Evolutionary conservation across 2,888 invertebrate genomes (phyloP), one percentile per base, ranked within the genome.

Genomic region (Nomada fabriciana): DNA sequence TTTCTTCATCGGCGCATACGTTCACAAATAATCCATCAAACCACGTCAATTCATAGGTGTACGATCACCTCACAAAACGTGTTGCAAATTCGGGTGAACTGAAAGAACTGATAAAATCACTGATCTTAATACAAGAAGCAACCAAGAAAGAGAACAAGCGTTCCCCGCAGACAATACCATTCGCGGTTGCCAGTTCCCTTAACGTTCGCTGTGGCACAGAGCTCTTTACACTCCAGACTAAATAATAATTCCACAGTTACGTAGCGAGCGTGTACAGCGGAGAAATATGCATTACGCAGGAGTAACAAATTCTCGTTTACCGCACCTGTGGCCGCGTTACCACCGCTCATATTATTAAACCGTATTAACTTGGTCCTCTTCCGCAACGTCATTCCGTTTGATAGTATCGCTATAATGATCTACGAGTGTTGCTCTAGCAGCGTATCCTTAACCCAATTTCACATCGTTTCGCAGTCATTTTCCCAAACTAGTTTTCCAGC

Each of bases 401-500:
- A 0, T 55, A 50, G 36, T 50, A 52, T 25, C 43, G 60, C 50
- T 71, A 53, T 53, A 64, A 36, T n/a, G 65, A 18, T 25, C 15
- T 59, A 65, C 63, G 63, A 57, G 63, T 61, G 43, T 20, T 59
- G 81, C 64, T 81, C 57, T 25, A 25, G 57, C 25, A 57, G 52
- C 42, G 20, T 55, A 63, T 59, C 60, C 53, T 67, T 78, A 83
- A 83, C 77, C 77, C 77, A 72, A 72, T 82, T 74, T 72, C 60
- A 59, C 52, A 60, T 83, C 71, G 53, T 76, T 64, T 63, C 65
- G 36, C 60, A 53, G 74, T 50, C 67, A 52, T 79, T 78, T 73
- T 29, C 25, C 55, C 15, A 55, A 65, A 64, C 71, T 25, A 78
- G 63, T 70, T 64, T 63, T 76, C 59, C 72, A 43, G 59, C 57